Base-by-base conservation (phyloP, 2,888 invertebrate genomes). In the Myathropa florea region DNA sequence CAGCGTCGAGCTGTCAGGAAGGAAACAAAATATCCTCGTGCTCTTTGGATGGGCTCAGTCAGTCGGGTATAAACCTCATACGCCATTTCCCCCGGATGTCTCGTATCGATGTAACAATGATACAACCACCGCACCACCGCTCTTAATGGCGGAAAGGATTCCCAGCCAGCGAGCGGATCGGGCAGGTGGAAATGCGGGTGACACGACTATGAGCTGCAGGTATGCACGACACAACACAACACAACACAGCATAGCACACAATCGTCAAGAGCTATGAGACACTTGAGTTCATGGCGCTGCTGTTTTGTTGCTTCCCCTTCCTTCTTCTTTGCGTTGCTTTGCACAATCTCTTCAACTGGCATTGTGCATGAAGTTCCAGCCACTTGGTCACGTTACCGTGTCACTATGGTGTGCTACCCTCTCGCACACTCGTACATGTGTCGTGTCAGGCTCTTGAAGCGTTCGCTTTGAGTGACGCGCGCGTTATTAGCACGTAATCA, bases 401-500 rank as follows among this genome's bases (percentile, higher is more conserved):
- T 83, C 83, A 87, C 83, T 63, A 76, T 72, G 79, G 65, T 61
- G 59, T 68, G 46, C 46, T 82, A 76, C 78, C 53, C 68, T 77
- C 33, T 36, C 59, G n/a, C 24, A 14, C n/a, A n/a, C n/a, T n/a
- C 39, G 80, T 72, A 39, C 46, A 46, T 46, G 46, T 82, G 39
- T 75, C 75, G 55, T 85, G 84, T 81, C 80, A 81, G 63, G 28
- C 75, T 75, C 73, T 83, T 75, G 68, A 83, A 33, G 78, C 83
- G 78, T 70, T 70, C 65, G 64, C 79, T 79, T 75, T 83, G 86
- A 86, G 73, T 86, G 86, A 86, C 75, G 75, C 75, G 72, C 55
- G 79, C 87, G 83, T 87, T 87, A 83, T 87, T 87, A 87, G 83
- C 87, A 87, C 83, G 87, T 87, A 87, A 83, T 87, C 87, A 87